Evolutionary conservation across 2,113 vertebrate genomes (phyloP), one percentile per base, ranked within the genome.

Genomic region (Procavia capensis): DNA sequence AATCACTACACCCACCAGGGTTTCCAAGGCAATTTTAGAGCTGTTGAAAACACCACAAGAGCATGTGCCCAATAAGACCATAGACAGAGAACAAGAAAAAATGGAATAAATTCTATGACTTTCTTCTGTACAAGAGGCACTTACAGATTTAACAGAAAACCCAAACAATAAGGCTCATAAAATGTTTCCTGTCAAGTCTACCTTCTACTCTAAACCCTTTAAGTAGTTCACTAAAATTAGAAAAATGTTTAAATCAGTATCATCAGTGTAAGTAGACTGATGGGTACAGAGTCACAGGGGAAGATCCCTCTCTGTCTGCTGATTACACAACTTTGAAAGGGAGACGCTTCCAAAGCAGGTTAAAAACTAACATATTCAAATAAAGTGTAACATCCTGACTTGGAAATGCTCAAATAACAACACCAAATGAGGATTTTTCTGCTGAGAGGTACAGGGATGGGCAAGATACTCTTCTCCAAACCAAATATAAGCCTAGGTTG

Each of bases 141-240:
- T 75, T 84, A n/a, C 13, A 92, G n/a, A 90, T 50, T 81, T 80
- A 64, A 50, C 22, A 81, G 50, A 85, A 96, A 90, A 85, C 41
- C 50, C 57, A 47, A 76, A 64, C 39, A 9, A 9, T 57, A 81
- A 91, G 88, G 85, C 34, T 66, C 54, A 31, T 74, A 63, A 70
- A 45, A 81, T 36, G 20, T 25, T 92, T 89, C 29, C 59, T 91
- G 34, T 80, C 22, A 34, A 57, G 63, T 91, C 19, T 20, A 79
- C 11, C 29, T 92, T 85, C 85, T 85, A n/a, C 34, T 41, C 13
- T 91, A 82, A 88, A 63, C 3, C 5, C 19, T 80, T 50, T 29
- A 57, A 78, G 19, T 22, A 78, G 45, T 75, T 86, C 25, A 70
- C 19, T 47, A 39, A 89, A 90, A 39, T 16, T 27, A 94, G 68